Evolutionary conservation across 2,888 invertebrate species (phyloP).

Genomic region (Megastigmus dorsalis): DNA sequence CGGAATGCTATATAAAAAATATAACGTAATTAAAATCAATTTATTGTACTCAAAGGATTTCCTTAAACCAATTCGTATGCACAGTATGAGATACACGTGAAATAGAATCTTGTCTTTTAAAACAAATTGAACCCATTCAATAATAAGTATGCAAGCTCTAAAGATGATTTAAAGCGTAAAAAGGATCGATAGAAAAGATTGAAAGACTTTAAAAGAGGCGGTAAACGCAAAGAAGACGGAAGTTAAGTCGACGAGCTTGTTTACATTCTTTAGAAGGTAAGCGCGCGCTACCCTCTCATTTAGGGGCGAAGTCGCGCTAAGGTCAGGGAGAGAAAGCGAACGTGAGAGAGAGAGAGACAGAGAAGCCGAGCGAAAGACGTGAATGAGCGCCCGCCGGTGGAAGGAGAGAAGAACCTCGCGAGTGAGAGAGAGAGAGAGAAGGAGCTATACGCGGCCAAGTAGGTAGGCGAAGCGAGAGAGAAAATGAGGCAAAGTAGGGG

Average conservation of each 20-base stretch:
- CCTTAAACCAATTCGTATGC: too few species aligned
- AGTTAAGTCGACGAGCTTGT: conserved; percentile 52
- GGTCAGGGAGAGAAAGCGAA: conserved; percentile 48
- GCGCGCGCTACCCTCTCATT: conserved; percentile 60
- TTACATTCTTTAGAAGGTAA: conserved; percentile 55
- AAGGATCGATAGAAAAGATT: conserved; percentile 4
- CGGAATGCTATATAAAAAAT: too few species aligned
- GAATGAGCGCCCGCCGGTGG: too few species aligned
- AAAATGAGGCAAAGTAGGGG: conserved; percentile 60
- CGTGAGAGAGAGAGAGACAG: conserved; percentile 50
- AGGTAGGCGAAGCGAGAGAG: conserved; percentile 61
- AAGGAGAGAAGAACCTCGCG: conserved; percentile 46
- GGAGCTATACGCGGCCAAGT: conserved; percentile 56
- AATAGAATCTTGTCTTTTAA: too few species aligned
- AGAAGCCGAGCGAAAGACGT: conserved; percentile 22
- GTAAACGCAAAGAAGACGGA: conserved; percentile 9
- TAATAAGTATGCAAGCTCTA: neutral
- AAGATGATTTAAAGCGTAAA: neutral
- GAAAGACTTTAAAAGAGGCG: conserved; percentile 27
- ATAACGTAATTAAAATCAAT: too few species aligned
- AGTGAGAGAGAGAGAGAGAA: conserved; percentile 58
- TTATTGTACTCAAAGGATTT: too few species aligned
- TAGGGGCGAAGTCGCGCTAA: conserved; percentile 60
- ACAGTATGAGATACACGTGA: too few species aligned
- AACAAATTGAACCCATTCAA: too few species aligned